phyloP scores from a whole-genome alignment of 2,797 vertebrate species.

The Helarctos malayanus region DNA sequence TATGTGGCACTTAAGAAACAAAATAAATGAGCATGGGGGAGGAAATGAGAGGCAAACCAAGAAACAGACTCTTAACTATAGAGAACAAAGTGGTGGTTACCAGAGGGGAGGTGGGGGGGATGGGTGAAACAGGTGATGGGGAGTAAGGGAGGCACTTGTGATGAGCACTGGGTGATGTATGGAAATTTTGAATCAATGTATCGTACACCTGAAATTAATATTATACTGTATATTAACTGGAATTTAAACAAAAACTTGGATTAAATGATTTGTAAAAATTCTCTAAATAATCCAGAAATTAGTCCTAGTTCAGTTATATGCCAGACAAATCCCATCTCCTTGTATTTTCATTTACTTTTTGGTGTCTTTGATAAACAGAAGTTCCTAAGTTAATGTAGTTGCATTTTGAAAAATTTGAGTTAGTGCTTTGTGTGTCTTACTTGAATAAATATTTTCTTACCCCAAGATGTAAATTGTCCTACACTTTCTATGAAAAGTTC shows the following conservation, averaged over 20 bases:
- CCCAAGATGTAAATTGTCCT: background rate
- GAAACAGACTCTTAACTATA: background rate
- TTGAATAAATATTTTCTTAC: background rate
- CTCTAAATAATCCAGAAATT: background rate
- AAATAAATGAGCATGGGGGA: background rate
- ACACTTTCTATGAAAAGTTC: constrained; percentile 20
- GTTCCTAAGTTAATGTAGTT: background rate
- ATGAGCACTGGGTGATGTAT: background rate
- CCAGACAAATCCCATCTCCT: constrained; percentile 26
- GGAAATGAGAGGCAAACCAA: background rate
- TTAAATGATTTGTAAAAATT: background rate
- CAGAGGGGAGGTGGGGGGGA: background rate
- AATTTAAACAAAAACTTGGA: background rate
- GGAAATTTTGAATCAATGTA: background rate
- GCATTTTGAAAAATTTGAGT: constrained; percentile 23
- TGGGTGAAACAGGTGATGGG: background rate
- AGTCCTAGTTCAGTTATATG: constrained; percentile 20
- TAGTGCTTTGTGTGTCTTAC: background rate
- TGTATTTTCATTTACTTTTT: constrained; percentile 43
- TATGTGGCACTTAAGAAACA: background rate
- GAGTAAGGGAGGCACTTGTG: background rate
- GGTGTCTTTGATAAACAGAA: background rate
- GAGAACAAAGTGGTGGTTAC: background rate
- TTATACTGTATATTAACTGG: background rate
- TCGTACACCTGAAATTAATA: background rate